Conservation (phyloP, 53 echinoderm and acorn worm genomes). For the Hippasteria phrygiana region DNA sequence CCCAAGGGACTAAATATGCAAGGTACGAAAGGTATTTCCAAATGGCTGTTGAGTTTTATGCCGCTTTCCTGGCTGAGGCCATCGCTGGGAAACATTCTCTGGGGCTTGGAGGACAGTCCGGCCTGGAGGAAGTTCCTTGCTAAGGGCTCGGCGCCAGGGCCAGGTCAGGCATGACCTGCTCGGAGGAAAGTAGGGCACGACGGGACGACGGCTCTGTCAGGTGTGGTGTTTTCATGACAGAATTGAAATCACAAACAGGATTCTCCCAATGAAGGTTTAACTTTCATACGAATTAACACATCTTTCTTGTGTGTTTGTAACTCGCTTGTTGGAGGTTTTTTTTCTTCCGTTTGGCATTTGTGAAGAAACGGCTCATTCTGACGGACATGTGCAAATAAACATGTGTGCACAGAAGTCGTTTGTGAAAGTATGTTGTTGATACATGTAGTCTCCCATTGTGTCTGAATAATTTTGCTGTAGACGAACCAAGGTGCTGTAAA, state of each 20-base stretch:
- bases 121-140: constrained; percentile 11
- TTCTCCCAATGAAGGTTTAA: constrained; percentile 34
- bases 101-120: background rate
- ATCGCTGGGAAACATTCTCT: background rate
- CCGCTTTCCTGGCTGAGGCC: constrained; percentile 11
- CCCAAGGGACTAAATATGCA: constrained; percentile 48
- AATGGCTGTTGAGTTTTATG: background rate
- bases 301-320: too few relatives aligned
- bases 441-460: too few relatives aligned
- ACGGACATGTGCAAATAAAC: too few relatives aligned
- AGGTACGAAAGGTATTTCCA: background rate
- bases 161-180: constrained; percentile 45
- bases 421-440: too few relatives aligned
- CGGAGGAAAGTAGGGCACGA: constrained; percentile 8
- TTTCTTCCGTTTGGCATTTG: too few relatives aligned
- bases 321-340: too few relatives aligned
- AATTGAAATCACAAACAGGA: constrained; percentile 37
- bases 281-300: too few relatives aligned
- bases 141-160: constrained; percentile 14
- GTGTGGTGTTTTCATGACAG: background rate
- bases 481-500: too few relatives aligned
- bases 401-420: too few relatives aligned
- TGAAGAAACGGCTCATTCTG: too few relatives aligned
- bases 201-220: background rate
- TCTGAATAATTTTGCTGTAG: too few relatives aligned